Conservation (phyloP, 2,797 vertebrate species). For the Helicolenus hilgendorfi region DNA sequence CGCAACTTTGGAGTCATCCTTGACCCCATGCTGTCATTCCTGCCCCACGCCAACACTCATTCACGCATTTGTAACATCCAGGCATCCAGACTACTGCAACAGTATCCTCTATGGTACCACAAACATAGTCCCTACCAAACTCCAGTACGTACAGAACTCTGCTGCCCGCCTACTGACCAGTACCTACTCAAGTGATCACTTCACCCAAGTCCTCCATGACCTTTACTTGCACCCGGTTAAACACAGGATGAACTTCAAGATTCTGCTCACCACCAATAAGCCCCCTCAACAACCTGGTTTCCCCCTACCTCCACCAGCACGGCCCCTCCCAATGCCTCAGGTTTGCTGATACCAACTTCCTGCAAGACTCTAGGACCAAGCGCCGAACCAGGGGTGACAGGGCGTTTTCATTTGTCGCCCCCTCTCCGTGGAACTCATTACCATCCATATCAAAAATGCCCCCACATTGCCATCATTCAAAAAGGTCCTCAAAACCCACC, state of each 20-base stretch:
- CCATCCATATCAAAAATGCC: too few species aligned
- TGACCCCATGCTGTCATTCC: neutral
- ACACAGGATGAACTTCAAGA: neutral
- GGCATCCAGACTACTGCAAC: neutral
- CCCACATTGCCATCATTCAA: too few species aligned
- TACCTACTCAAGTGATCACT: neutral
- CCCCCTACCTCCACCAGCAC: neutral
- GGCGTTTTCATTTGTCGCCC: too few species aligned
- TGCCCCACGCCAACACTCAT: neutral
- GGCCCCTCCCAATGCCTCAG: neutral
- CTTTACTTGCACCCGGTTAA: neutral
- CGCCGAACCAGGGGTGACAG: too few species aligned
- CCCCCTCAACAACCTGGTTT: neutral
- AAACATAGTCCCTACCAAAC: neutral
- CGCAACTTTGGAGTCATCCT: neutral
- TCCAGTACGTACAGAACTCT: neutral
- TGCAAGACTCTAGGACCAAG: too few species aligned
- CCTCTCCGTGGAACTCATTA: too few species aligned
- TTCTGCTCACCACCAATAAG: neutral
- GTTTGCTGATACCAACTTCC: too few species aligned
- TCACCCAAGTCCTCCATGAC: neutral
- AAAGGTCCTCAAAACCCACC: too few species aligned
- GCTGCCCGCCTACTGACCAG: neutral
- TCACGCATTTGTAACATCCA: neutral
- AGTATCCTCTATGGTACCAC: neutral